These are phyloP conservation scores for Goniozus legneri DNA, from an alignment of 1,140 invertebrate species.

Conservation along the genomic window DNA sequence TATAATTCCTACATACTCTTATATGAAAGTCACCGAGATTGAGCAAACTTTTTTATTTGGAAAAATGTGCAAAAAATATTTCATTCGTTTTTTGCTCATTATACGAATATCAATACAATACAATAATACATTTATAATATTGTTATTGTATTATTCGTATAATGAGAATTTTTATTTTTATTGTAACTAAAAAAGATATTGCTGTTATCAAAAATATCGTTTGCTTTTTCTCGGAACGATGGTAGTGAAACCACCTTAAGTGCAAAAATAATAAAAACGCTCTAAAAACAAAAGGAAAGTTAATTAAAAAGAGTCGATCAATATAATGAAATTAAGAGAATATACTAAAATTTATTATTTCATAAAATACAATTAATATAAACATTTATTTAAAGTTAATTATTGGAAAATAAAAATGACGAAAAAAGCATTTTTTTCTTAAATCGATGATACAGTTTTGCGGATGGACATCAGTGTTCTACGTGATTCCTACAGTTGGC, in stretches of 20 bases:
- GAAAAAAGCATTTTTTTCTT: too few relatives aligned
- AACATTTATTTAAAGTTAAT: too few relatives aligned
- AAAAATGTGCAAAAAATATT: too few relatives aligned
- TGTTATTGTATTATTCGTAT: conserved; percentile 14
- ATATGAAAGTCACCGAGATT: conserved; percentile 5
- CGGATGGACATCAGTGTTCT: too few relatives aligned
- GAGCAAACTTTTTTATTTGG: neutral
- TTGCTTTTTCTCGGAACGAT: conserved; percentile 14
- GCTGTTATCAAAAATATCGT: conserved; percentile 8
- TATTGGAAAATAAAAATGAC: too few relatives aligned
- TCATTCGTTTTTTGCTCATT: too few relatives aligned
- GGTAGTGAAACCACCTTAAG: neutral
- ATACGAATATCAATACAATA: neutral
- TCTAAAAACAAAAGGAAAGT: conserved; percentile 12
- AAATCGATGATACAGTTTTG: too few relatives aligned
- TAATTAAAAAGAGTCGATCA: conserved; percentile 20
- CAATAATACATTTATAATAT: conserved; percentile 20
- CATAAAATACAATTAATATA: too few relatives aligned
- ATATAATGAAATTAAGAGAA: conserved; percentile 36
- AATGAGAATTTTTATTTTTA: too few relatives aligned
- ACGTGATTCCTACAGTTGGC: too few relatives aligned
- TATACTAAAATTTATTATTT: conserved; percentile 32
- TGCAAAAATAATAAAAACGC: neutral
- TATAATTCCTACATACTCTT: conserved; percentile 4
- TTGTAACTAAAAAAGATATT: neutral